Conservation (phyloP, 2,797 vertebrate species). For the Agapornis canus region DNA sequence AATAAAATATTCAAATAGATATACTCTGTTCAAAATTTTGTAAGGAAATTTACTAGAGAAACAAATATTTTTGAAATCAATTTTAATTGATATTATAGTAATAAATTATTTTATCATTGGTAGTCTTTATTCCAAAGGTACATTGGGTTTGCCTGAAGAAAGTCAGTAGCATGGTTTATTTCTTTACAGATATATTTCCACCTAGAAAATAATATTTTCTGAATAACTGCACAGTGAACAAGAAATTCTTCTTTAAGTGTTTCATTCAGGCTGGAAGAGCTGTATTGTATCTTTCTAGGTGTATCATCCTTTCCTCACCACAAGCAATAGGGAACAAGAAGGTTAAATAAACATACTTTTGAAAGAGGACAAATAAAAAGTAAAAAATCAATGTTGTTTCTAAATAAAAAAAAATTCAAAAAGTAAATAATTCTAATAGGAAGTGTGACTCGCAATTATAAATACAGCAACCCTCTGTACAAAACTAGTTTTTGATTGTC, state of each 20-base stretch:
- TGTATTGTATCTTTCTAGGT: background rate
- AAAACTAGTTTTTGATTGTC: background rate
- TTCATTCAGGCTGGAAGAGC: background rate
- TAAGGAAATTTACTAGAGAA: background rate
- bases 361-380: background rate
- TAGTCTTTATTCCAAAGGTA: background rate
- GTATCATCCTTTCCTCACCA: background rate
- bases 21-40: background rate
- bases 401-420: background rate
- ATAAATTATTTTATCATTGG: background rate
- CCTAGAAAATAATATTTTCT: background rate
- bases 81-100: background rate
- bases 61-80: background rate
- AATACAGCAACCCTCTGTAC: accelerated
- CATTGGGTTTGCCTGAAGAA: background rate
- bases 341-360: background rate
- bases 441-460: background rate
- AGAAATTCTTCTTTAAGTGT: background rate
- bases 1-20: background rate
- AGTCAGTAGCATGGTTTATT: background rate
- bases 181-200: background rate
- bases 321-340: background rate
- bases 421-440: background rate
- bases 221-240: background rate
- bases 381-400: background rate